Evolutionary conservation across 2,888 invertebrate genomes (phyloP).

Genomic region (Copidosoma aretas): DNA sequence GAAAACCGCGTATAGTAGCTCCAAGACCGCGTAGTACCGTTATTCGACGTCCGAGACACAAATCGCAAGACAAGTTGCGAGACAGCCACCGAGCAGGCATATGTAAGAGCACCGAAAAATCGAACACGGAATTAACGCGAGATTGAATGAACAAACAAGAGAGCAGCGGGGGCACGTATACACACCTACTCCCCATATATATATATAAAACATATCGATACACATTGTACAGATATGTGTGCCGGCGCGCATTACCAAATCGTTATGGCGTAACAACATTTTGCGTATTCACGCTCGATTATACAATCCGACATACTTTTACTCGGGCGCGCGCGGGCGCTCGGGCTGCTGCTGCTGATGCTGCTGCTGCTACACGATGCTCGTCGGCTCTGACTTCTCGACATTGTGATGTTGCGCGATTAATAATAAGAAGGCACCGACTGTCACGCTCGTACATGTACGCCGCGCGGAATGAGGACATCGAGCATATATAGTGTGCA

Average conservation of each 20-base stretch:
- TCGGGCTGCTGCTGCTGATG: not conserved
- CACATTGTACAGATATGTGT: not conserved
- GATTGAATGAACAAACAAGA: too few relatives aligned
- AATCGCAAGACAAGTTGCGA: too few relatives aligned
- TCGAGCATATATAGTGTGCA: too few relatives aligned
- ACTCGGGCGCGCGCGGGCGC: conserved; percentile 48
- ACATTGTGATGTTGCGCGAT: conserved; percentile 48
- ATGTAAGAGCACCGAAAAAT: too few relatives aligned
- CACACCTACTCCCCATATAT: too few relatives aligned
- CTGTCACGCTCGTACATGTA: conserved; percentile 18
- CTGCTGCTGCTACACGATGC: not conserved
- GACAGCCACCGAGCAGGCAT: too few relatives aligned
- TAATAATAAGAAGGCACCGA: conserved; percentile 43
- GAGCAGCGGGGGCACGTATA: too few relatives aligned
- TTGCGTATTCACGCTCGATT: conserved; percentile 63
- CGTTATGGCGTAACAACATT: conserved; percentile 60
- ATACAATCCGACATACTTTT: conserved; percentile 63
- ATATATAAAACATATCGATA: too few relatives aligned
- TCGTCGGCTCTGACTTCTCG: conserved; percentile 33
- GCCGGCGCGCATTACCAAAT: conserved; percentile 61
- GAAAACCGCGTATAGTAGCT: too few relatives aligned
- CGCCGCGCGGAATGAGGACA: not conserved
- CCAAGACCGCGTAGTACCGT: too few relatives aligned
- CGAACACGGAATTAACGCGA: too few relatives aligned
- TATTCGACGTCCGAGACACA: too few relatives aligned